Conservation (phyloP, 2,888 invertebrate genomes). For the Quadroppia sp. region DNA sequence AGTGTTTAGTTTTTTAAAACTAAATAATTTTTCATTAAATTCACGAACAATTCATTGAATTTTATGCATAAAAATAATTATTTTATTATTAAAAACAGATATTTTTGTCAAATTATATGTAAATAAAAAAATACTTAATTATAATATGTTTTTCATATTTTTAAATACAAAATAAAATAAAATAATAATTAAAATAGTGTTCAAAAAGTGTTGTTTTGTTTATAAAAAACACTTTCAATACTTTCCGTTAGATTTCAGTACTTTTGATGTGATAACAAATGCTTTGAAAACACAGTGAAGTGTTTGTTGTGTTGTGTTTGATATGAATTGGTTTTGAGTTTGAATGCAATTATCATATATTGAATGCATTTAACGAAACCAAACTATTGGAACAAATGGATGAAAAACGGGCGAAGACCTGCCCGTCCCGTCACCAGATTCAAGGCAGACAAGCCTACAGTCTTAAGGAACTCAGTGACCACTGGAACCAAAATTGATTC, state of each 20-base stretch:
- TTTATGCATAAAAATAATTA: too few species aligned
- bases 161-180: background rate
- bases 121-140: too few species aligned
- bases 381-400: constrained; percentile 41
- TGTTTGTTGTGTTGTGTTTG: too few species aligned
- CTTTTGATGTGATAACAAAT: background rate
- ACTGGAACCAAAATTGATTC: constrained; percentile 18
- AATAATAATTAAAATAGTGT: background rate
- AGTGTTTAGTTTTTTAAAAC: background rate
- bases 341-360: background rate
- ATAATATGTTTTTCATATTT: too few species aligned
- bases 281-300: too few species aligned
- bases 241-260: background rate
- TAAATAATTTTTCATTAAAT: too few species aligned
- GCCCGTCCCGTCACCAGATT: constrained; percentile 40
- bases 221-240: background rate
- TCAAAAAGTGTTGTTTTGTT: constrained; percentile 8
- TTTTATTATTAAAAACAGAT: too few species aligned
- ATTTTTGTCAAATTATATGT: too few species aligned
- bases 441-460: constrained; percentile 34
- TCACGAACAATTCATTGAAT: too few species aligned
- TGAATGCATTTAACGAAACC: constrained; percentile 8
- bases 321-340: too few species aligned
- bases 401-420: constrained; percentile 45
- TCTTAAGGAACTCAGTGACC: constrained; percentile 36